These are phyloP conservation scores for Calliphora vicina DNA, from an alignment of 1,140 invertebrate species.

Conservation along the genomic window DNA sequence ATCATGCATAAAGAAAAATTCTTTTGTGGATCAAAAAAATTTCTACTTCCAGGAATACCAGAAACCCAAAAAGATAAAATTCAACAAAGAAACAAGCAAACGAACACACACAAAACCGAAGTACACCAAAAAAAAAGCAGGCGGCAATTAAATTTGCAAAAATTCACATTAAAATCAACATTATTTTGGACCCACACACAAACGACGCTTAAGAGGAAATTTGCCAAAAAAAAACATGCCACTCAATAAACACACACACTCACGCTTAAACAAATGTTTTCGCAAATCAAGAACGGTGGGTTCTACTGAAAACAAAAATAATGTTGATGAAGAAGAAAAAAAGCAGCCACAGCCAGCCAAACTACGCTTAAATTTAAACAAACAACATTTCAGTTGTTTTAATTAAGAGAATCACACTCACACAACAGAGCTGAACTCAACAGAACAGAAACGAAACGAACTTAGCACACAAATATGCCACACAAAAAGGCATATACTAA, in stretches of 20 bases:
- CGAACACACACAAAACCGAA: neutral
- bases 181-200: neutral
- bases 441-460: too few relatives aligned
- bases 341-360: neutral
- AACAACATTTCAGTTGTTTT: conserved; percentile 10
- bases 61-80: neutral
- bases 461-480: neutral
- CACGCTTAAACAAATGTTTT: too few relatives aligned
- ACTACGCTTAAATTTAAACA: neutral
- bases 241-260: too few relatives aligned
- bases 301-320: too few relatives aligned
- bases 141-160: conserved; percentile 6
- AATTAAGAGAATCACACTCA: conserved; percentile 11
- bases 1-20: neutral
- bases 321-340: too few relatives aligned
- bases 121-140: neutral
- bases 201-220: neutral
- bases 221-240: neutral
- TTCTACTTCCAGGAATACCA: neutral
- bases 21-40: neutral
- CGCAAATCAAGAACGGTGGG: too few relatives aligned
- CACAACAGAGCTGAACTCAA: neutral
- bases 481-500: neutral
- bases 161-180: conserved; percentile 22
- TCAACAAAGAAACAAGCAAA: neutral